Conservation (phyloP, 2,888 invertebrate genomes). For the Melinopterus prodromus region DNA sequence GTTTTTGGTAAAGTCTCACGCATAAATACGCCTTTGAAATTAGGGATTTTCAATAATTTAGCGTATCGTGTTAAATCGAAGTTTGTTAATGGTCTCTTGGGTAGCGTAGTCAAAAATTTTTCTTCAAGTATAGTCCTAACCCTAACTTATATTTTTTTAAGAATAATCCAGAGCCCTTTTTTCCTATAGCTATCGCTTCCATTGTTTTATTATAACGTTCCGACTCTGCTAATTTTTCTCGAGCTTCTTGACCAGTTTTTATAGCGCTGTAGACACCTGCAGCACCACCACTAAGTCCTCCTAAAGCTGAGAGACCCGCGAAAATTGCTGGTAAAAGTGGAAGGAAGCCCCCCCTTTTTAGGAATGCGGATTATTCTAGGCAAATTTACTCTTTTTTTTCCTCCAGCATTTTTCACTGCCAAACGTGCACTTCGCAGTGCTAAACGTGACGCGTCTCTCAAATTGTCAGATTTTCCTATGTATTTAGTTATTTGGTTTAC, state of each 20-base stretch:
- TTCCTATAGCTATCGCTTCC: constrained; percentile 47
- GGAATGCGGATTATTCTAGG: constrained; percentile 32
- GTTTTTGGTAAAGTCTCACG: constrained; percentile 42
- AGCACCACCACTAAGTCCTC: constrained; percentile 44
- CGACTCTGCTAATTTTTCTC: constrained; percentile 43
- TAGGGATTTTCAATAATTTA: constrained; percentile 32
- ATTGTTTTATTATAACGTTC: constrained; percentile 48
- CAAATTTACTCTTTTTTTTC: constrained; percentile 24
- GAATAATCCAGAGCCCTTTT: constrained; percentile 44
- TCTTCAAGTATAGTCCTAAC: constrained; percentile 43
- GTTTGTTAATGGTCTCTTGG: constrained; percentile 44
- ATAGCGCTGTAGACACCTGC: constrained; percentile 46
- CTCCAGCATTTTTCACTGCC: constrained; percentile 33
- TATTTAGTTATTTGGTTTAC: too few species aligned
- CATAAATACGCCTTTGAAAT: constrained; percentile 50
- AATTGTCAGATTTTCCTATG: too few species aligned
- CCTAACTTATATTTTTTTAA: constrained; percentile 45
- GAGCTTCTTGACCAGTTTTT: constrained; percentile 43
- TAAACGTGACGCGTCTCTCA: too few species aligned
- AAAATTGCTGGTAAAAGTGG: constrained; percentile 46
- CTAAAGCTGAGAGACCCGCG: constrained; percentile 45
- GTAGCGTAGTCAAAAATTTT: constrained; percentile 42
- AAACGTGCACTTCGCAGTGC: constrained; percentile 27
- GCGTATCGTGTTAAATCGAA: constrained; percentile 42
- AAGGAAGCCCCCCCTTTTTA: constrained; percentile 45